phyloP scores from a whole-genome alignment of 2,888 invertebrate genomes.

The Mesorhabditis belari region DNA sequence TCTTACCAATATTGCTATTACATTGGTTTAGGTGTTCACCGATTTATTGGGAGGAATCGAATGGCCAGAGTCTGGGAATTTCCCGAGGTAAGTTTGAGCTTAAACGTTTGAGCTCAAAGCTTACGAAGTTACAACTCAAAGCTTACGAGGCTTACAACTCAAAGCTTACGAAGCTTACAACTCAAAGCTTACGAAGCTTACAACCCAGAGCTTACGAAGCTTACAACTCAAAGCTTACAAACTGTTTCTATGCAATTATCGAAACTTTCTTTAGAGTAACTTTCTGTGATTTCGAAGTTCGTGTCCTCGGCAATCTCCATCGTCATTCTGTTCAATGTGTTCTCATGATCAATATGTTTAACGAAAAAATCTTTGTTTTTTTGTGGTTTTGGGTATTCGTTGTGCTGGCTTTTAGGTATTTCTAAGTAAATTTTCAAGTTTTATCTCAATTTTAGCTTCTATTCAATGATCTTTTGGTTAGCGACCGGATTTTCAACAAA shows the following conservation, averaged over 20 bases:
- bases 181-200: too few relatives aligned
- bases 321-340: constrained; percentile 52
- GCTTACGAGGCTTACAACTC: too few relatives aligned
- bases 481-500: constrained; percentile 15
- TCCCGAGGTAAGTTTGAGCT: constrained; percentile 20
- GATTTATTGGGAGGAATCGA: constrained; percentile 47
- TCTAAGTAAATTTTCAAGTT: background rate
- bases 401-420: constrained; percentile 27
- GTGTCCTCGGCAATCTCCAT: constrained; percentile 51
- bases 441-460: constrained; percentile 17
- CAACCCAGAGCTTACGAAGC: too few relatives aligned
- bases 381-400: constrained; percentile 52
- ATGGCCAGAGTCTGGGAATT: constrained; percentile 51
- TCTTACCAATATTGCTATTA: background rate
- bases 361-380: constrained; percentile 48
- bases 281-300: constrained; percentile 50
- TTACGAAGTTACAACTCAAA: too few relatives aligned
- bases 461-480: constrained; percentile 37
- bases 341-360: constrained; percentile 50
- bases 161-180: too few relatives aligned
- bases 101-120: too few relatives aligned
- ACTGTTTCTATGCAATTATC: too few relatives aligned
- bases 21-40: constrained; percentile 3
- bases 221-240: too few relatives aligned
- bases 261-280: constrained; percentile 42